Conservation (phyloP, 2,797 vertebrate species). For the Melanotaenia pygmaea region DNA sequence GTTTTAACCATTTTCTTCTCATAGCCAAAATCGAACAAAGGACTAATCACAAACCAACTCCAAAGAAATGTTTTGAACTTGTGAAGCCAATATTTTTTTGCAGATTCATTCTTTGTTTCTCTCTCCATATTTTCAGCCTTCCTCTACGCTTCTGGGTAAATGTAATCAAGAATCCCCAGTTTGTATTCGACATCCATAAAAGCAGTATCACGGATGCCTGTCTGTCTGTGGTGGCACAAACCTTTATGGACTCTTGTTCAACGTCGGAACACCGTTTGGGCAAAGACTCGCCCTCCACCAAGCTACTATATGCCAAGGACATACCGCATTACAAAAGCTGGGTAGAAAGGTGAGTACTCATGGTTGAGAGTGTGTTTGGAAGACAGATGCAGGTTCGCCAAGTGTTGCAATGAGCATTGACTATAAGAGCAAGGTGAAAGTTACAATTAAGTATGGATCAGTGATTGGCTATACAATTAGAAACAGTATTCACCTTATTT, state of each 20-base stretch:
- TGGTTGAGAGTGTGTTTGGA: not conserved
- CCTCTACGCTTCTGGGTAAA: slow-evolving; percentile 98
- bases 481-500: not conserved
- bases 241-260: slow-evolving; percentile 98
- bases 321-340: slow-evolving; percentile 97
- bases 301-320: slow-evolving; percentile 95
- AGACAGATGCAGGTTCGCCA: not conserved
- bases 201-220: slow-evolving; percentile 96
- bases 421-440: not conserved
- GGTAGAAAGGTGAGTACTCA: slow-evolving; percentile 89
- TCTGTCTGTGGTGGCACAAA: slow-evolving; percentile 96
- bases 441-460: not conserved
- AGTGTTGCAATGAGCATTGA: not conserved
- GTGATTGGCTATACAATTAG: not conserved
- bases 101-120: slow-evolving; percentile 5
- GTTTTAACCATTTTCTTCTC: slow-evolving; percentile 6
- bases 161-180: slow-evolving; percentile 98
- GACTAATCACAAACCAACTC: slow-evolving; percentile 4
- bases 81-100: not conserved
- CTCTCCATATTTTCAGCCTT: slow-evolving; percentile 78
- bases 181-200: slow-evolving; percentile 97
- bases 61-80: slow-evolving; percentile 15
- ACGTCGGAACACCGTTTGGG: slow-evolving; percentile 95
- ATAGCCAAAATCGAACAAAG: not conserved
- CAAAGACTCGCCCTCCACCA: slow-evolving; percentile 95